phyloP scores from a whole-genome alignment of 2,797 vertebrate genomes.

The Discoglossus pictus region DNA sequence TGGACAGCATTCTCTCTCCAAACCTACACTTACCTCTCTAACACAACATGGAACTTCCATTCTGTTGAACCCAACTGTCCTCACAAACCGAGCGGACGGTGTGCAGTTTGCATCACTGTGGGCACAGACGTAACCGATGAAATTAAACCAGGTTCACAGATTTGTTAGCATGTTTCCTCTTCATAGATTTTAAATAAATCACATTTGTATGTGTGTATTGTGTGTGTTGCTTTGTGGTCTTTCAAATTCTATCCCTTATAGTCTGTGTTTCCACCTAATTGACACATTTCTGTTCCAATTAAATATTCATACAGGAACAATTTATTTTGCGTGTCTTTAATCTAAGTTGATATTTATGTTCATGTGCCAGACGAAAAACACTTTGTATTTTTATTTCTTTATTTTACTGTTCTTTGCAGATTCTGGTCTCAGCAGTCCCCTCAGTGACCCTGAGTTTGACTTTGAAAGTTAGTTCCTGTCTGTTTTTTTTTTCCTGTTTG shows the following conservation, averaged over 20 bases:
- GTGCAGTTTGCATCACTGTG: too few species aligned
- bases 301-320: constrained; percentile 6
- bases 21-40: background rate
- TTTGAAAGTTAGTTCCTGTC: constrained; percentile 95
- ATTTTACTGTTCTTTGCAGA: constrained; percentile 93
- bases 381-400: constrained; percentile 72
- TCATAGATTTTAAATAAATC: background rate
- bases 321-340: constrained; percentile 33
- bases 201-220: background rate
- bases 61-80: too few species aligned
- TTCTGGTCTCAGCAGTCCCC: constrained; percentile 96
- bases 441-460: constrained; percentile 93
- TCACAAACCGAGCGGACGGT: too few species aligned
- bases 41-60: too few species aligned
- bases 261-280: background rate
- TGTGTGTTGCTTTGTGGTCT: background rate
- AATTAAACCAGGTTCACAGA: background rate
- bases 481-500: constrained; percentile 72
- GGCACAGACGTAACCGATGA: background rate
- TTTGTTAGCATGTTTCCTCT: background rate
- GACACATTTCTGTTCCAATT: background rate
- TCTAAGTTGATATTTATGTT: constrained; percentile 64
- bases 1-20: constrained; percentile 18
- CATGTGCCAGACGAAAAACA: constrained; percentile 54
- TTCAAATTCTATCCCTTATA: constrained; percentile 2